A percentile compares a stretch with the other conserved stretches of the same genome.
These are phyloP conservation scores for Yponomeuta plumbellus DNA, from an alignment of 2,888 invertebrate genomes.

Conservation along the genomic window DNA sequence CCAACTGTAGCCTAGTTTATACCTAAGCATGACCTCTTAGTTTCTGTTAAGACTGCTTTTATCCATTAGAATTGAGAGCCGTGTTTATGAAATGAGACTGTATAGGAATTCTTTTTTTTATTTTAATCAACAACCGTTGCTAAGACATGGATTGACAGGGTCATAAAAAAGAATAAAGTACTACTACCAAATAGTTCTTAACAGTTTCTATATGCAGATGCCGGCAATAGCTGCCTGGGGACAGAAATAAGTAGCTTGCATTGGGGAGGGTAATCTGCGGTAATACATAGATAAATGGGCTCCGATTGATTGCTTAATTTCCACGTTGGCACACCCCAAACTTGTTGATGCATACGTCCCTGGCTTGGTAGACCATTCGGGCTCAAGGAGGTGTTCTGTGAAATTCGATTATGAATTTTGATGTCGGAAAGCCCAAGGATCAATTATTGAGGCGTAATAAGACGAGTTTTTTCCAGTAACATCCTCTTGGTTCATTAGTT, in stretches of 20 bases:
- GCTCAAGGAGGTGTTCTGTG: not conserved
- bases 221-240: too few relatives aligned
- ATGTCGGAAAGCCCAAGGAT: slow-evolving; percentile 8
- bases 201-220: too few relatives aligned
- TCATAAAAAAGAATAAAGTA: too few relatives aligned
- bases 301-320: not conserved
- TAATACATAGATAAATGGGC: not conserved
- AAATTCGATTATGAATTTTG: slow-evolving; percentile 12
- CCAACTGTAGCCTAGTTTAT: not conserved
- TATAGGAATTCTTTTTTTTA: too few relatives aligned
- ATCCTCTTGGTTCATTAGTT: not conserved
- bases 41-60: too few relatives aligned
- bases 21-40: not conserved
- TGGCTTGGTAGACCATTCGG: not conserved
- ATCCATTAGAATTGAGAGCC: too few relatives aligned
- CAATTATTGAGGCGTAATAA: not conserved
- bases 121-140: too few relatives aligned
- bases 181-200: too few relatives aligned
- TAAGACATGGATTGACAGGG: too few relatives aligned
- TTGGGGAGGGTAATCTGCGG: not conserved
- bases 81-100: too few relatives aligned
- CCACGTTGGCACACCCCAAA: too few relatives aligned
- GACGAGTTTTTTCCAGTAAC: not conserved
- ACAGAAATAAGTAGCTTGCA: not conserved
- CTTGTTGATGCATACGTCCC: not conserved